These are phyloP conservation scores for Cephus pygmeus DNA, from an alignment of 2,888 invertebrate genomes.

Conservation along the genomic window DNA sequence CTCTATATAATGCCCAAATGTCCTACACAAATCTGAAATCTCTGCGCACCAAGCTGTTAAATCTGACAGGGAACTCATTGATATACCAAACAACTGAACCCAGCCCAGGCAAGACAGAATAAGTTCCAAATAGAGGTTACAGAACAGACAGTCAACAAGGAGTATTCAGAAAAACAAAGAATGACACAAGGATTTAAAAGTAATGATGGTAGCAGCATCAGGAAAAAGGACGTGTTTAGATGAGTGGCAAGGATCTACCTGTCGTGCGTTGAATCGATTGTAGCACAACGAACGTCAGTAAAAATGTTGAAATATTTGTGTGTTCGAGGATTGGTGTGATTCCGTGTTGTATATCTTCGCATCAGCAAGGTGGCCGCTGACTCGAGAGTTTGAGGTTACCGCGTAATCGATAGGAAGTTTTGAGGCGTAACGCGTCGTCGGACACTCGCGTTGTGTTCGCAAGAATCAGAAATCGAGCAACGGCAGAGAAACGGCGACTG, in stretches of 20 bases:
- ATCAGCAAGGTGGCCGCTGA: background rate
- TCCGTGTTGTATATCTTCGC: background rate
- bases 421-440: slow-evolving; percentile 16
- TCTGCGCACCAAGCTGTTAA: background rate
- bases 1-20: background rate
- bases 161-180: background rate
- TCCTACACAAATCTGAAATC: background rate
- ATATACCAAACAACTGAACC: background rate
- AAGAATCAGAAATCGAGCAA: slow-evolving; percentile 19
- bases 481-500: slow-evolving; percentile 25
- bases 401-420: slow-evolving; percentile 22
- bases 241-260: slow-evolving; percentile 14
- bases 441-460: slow-evolving; percentile 8
- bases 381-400: slow-evolving; percentile 29
- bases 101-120: background rate
- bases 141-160: background rate
- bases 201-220: background rate
- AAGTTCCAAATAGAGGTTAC: background rate
- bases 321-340: background rate
- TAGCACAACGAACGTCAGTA: background rate
- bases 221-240: background rate
- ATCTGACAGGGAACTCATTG: background rate
- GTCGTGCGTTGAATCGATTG: slow-evolving; percentile 24
- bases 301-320: background rate
- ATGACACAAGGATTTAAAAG: background rate